A percentile compares a stretch with the other conserved stretches of the same genome.
Conservation (phyloP, 2,888 invertebrate genomes). For the Sepioteuthis lessoniana region DNA sequence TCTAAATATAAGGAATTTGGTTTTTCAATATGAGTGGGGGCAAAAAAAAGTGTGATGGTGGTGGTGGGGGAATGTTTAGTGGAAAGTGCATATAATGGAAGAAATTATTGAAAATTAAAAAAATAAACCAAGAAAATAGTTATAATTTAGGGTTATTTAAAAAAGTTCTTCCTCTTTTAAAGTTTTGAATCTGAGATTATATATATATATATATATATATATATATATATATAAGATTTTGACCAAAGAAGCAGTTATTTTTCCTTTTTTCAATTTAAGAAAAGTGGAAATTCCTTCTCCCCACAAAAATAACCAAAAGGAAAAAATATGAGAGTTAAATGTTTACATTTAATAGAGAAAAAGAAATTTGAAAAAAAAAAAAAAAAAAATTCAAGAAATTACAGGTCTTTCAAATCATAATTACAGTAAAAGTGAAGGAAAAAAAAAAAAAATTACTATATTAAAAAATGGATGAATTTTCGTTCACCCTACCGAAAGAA, state of each 20-base stretch:
- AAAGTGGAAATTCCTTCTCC: too few species aligned
- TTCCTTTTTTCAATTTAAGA: neutral
- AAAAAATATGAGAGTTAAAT: neutral
- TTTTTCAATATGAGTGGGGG: neutral
- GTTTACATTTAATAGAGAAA: constrained; percentile 4
- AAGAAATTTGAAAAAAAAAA: too few species aligned
- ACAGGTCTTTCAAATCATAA: neutral
- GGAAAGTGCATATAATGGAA: neutral
- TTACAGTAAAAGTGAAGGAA: neutral
- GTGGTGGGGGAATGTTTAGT: neutral
- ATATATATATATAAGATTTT: neutral
- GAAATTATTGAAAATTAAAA: neutral
- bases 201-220: too few species aligned
- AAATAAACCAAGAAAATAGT: too few species aligned
- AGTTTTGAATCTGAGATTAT: neutral
- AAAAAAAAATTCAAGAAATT: neutral
- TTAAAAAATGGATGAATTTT: neutral
- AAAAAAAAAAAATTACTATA: too few species aligned
- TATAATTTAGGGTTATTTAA: neutral
- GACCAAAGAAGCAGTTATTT: neutral
- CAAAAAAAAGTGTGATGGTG: too few species aligned
- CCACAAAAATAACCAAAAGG: neutral
- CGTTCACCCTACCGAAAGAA: neutral
- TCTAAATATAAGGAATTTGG: neutral
- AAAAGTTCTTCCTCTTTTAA: neutral